These are phyloP conservation scores for Threskiornis aethiopicus DNA, from an alignment of 2,797 vertebrate species.

Conservation along the genomic window DNA sequence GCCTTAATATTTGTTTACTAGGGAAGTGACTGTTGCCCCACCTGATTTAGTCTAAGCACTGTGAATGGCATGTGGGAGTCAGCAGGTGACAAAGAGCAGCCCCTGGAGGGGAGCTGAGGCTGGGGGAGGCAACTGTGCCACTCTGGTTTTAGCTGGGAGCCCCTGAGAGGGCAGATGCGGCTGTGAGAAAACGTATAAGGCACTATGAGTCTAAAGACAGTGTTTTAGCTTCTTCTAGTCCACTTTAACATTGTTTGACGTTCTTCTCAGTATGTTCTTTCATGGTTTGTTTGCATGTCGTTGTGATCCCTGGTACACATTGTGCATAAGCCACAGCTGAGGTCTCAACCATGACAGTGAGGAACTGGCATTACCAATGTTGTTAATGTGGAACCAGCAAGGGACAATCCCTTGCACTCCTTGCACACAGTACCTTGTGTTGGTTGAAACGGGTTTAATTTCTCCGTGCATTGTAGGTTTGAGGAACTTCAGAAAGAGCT, in stretches of 20 bases:
- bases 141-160: neutral
- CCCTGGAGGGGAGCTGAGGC: neutral
- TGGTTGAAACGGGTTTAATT: neutral
- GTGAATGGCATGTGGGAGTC: neutral
- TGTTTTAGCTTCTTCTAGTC: neutral
- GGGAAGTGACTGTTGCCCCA: neutral
- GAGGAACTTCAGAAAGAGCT: neutral
- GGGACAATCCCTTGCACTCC: neutral
- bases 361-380: neutral
- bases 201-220: rapidly evolving
- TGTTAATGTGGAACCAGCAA: neutral
- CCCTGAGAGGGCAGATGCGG: neutral
- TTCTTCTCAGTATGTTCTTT: neutral
- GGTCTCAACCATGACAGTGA: neutral
- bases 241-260: neutral
- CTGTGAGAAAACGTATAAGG: neutral
- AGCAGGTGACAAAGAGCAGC: neutral
- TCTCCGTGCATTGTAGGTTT: neutral
- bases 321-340: neutral
- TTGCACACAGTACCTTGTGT: neutral
- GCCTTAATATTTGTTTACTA: neutral
- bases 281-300: rapidly evolving
- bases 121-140: rapidly evolving
- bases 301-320: neutral
- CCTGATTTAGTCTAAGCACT: neutral